Evolutionary conservation across 2,888 invertebrate species (phyloP), one percentile per base, ranked within the genome.

Genomic region (Drosophila pseudotalamancana): DNA sequence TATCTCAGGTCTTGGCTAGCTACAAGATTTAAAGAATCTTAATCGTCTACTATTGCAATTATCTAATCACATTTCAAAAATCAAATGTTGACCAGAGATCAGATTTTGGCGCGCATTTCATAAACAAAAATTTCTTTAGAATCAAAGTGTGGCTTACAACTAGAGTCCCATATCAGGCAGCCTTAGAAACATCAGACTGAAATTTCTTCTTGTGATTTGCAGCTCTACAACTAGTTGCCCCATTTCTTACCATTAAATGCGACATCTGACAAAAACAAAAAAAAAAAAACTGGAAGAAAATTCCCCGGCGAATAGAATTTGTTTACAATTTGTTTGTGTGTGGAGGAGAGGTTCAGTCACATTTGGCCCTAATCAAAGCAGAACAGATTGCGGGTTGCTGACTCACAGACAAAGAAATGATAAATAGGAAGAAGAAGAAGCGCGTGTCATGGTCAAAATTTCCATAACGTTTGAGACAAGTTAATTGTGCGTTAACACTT

Each of bases 281-380:
- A n/a, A n/a, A 27, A 27, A 1, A 11, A 11, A 27, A 9, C 6
- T 35, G 6, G 23, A 31, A 49, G n/a, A n/a, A n/a, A 35, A 25
- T 54, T 25, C n/a, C 29, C 37, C 32, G 11, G 4, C 4, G 9
- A 25, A 35, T 32, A 49, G 39, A 74, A 78, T 76, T 73, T 79
- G 65, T 69, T 73, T 73, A 82, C 79, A 62, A 67, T 78, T 49
- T 63, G n/a, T n/a, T n/a, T n/a, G n/a, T 8, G n/a, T 19, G 29
- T 35, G 25, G 40, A 43, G 23, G 46, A 43, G 61, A 43, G 65
- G 79, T 80, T 80, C 83, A 80, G 73, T 80, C 79, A 80, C 79
- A 71, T 82, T 80, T 80, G 79, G 79, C 79, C 79, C 78, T 79
- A 80, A 80, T 82, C 79, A 80, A 83, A 82, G 67, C 73, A 77